Evolutionary conservation across 2,888 invertebrate species (phyloP), one percentile per base, ranked within the genome.

Genomic region (Athalia circularis): DNA sequence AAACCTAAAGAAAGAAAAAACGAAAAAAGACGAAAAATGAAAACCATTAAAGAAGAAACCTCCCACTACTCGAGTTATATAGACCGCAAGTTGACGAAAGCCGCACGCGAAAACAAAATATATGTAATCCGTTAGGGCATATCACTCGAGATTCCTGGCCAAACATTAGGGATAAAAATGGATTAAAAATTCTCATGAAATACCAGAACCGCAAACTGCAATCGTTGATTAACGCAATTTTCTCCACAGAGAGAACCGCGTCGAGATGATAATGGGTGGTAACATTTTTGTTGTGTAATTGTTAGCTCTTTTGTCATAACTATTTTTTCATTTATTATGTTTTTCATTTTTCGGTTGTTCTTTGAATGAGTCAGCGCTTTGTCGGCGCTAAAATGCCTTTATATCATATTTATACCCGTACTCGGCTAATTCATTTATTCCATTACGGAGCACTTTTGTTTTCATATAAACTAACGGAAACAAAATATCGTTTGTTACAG

Each of bases 401-500:
- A 13, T 72, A 72, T 72, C n/a, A n/a, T n/a, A 54, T 7, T 1
- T 59, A 47, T 57, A 72, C 72, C 13, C 45, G 57, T 59, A 54
- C 59, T 57, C 45, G 9, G 6, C 45, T 7, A 4, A 52, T 57
- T 57, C 13, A 45, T 72, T 72, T 72, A n/a, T 72, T 72, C 72
- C 72, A 72, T 59, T 59, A 72, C 59, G 9, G 59, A 59, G 57
- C 57, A 72, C 47, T 57, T 59, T 72, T 57, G 45, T 72, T 72
- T 57, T 45, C 57, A 47, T 57, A 72, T 47, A 72, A 47, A 68
- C 72, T 72, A 47, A 72, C 47, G 43, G 13, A 9, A 57, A 70
- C 54, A 68, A 65, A 48, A 50, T 15, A 72, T 72, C 47, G 45
- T 72, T 59, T 72, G 72, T 72, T 72, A 88, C 93, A 91, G 94